These are phyloP conservation scores for Leucopsar rothschildi DNA, from an alignment of 2,113 vertebrate genomes.

Conservation along the genomic window DNA sequence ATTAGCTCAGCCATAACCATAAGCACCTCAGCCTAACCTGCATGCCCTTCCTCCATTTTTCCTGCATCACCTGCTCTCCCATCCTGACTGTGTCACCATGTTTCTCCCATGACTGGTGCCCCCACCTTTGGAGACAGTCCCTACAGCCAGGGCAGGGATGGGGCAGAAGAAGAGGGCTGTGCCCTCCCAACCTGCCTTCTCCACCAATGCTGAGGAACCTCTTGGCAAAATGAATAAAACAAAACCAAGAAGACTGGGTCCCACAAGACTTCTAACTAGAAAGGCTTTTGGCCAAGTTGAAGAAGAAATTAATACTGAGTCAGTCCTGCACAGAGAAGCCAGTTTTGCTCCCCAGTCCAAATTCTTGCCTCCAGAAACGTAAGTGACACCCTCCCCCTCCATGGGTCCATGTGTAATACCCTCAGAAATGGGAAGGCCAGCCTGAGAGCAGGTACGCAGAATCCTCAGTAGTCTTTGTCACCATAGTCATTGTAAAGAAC, in stretches of 20 bases:
- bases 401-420: conserved; percentile 48
- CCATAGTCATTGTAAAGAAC: conserved; percentile 96
- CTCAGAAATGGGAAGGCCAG: not conserved
- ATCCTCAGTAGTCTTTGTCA: conserved; percentile 88
- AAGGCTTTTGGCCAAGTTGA: conserved; percentile 15
- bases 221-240: conserved; percentile 41
- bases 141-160: not conserved
- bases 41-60: not conserved
- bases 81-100: not conserved
- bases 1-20: not conserved
- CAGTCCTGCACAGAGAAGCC: conserved; percentile 17
- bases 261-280: conserved; percentile 46
- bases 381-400: not conserved
- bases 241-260: conserved; percentile 49
- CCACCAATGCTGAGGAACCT: conserved; percentile 8
- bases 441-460: not conserved
- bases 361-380: conserved; percentile 13
- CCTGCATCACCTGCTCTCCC: not conserved
- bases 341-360: not conserved
- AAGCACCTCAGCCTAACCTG: not conserved
- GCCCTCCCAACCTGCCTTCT: not conserved
- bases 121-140: not conserved
- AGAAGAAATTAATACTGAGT: conserved; percentile 37
- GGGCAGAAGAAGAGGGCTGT: not conserved
- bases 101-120: not conserved